These are phyloP conservation scores for Sicus ferrugineus DNA, from an alignment of 2,888 invertebrate species.

Conservation along the genomic window DNA sequence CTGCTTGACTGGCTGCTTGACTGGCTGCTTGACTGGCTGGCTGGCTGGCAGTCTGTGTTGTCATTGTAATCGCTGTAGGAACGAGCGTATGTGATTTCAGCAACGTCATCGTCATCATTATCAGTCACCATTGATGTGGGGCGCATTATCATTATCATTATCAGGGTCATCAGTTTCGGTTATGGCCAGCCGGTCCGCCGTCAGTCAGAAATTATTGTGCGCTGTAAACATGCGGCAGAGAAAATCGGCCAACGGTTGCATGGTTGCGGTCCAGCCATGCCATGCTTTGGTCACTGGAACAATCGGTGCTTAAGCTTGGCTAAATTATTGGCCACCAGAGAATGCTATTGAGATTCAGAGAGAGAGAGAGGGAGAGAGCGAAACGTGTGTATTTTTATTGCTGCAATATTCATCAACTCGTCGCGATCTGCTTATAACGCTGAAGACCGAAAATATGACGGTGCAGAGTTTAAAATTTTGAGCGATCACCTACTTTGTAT, in stretches of 20 bases:
- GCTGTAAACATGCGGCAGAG: background rate
- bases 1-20: background rate
- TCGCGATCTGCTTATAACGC: background rate
- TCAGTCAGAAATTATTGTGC: background rate
- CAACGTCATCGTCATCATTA: constrained; percentile 20
- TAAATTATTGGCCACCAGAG: constrained; percentile 1
- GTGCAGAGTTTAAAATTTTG: background rate
- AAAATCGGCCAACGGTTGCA: background rate
- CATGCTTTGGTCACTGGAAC: background rate
- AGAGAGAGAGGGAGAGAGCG: background rate
- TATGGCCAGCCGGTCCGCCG: constrained; percentile 11
- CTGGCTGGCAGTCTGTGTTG: constrained; percentile 14
- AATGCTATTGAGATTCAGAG: background rate
- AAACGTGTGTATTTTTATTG: background rate
- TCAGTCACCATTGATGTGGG: constrained; percentile 16
- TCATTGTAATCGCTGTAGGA: constrained; percentile 2
- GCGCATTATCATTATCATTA: constrained; percentile 13
- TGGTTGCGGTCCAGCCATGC: background rate
- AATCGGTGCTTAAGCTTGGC: constrained; percentile 20
- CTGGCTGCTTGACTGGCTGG: constrained; percentile 6
- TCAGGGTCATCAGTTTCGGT: constrained; percentile 24
- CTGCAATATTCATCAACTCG: background rate
- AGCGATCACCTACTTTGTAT: too few relatives aligned
- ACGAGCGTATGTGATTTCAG: background rate
- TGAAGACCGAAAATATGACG: background rate